Percentiles rank a stretch among this genome's conserved stretches.
These are phyloP conservation scores for Fragum sueziense DNA, from an alignment of 2,888 invertebrate species.

Conservation along the genomic window DNA sequence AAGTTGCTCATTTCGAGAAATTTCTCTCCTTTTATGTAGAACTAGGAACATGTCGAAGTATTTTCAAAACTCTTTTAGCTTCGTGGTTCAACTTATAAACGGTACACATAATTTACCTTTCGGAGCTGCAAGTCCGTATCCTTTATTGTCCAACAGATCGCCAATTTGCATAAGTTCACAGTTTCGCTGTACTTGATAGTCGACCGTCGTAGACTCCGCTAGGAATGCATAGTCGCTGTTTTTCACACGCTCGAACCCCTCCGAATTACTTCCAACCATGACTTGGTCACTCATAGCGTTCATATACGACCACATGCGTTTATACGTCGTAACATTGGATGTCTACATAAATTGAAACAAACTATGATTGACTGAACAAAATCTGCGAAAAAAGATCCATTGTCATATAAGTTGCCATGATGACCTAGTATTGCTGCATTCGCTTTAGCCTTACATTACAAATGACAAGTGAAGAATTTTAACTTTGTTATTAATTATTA, in stretches of 20 bases:
- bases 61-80: not conserved
- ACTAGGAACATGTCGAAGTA: not conserved
- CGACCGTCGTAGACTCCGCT: conserved; percentile 99
- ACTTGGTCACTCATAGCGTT: conserved; percentile 88
- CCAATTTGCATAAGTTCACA: conserved; percentile 99
- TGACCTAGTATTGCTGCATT: no score
- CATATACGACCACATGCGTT: conserved; percentile 92
- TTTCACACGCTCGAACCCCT: conserved; percentile 92
- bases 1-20: no score
- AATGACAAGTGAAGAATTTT: no score
- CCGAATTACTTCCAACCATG: conserved; percentile 94
- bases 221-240: conserved; percentile 97
- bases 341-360: no score
- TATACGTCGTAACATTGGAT: conserved; percentile 90
- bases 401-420: no score
- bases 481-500: no score
- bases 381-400: no score
- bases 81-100: no score
- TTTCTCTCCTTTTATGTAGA: no score
- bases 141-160: conserved; percentile 92
- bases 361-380: no score
- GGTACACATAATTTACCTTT: conserved; percentile 87
- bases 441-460: no score
- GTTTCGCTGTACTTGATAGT: conserved; percentile 93
- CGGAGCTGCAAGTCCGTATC: conserved; percentile 98